Conservation (phyloP, 2,888 invertebrate species). For the Tuberolachnus salignus region DNA sequence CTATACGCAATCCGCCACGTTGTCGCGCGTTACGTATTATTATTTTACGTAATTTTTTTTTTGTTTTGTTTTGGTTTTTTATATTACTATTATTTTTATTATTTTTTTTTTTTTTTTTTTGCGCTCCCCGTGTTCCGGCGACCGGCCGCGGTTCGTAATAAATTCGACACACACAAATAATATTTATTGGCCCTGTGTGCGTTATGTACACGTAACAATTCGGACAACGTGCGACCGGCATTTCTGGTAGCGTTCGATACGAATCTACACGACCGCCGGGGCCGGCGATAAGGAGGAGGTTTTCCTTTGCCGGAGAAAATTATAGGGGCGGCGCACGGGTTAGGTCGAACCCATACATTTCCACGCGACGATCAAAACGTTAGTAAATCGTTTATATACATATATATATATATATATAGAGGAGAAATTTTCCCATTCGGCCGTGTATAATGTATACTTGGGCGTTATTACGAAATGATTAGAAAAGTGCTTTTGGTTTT, state of each 20-base stretch:
- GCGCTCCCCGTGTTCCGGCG: no score
- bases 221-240: neutral
- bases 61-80: no score
- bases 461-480: constrained; percentile 31
- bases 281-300: constrained; percentile 39
- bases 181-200: neutral
- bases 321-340: constrained; percentile 23
- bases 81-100: no score
- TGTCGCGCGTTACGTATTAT: no score
- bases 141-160: neutral
- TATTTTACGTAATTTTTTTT: no score
- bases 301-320: constrained; percentile 36
- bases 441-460: no score
- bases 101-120: no score
- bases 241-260: constrained; percentile 13
- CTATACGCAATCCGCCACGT: neutral
- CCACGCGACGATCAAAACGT: constrained; percentile 14
- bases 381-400: constrained; percentile 9
- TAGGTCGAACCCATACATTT: constrained; percentile 19
- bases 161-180: neutral
- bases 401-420: neutral
- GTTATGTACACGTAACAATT: no score
- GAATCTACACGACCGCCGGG: constrained; percentile 29
- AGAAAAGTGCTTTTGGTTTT: constrained; percentile 25
- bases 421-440: no score